phyloP scores from a whole-genome alignment of 2,113 vertebrate species.

The Sorex fumeus region DNA sequence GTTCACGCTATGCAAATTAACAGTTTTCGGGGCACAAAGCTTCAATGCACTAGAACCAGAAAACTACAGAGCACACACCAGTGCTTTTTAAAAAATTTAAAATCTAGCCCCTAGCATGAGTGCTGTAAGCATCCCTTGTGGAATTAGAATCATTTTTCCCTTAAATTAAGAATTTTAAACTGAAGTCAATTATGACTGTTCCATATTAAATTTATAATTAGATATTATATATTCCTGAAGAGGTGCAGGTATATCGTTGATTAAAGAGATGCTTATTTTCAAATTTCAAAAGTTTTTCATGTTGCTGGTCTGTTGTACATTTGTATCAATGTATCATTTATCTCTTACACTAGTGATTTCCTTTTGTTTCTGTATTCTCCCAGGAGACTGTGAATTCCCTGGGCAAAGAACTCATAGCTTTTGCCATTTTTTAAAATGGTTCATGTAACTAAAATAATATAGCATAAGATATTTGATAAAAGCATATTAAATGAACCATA shows the following conservation, averaged over 20 bases:
- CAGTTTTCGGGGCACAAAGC: too few relatives aligned
- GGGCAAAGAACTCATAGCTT: not conserved
- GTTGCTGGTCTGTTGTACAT: not conserved
- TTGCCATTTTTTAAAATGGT: not conserved
- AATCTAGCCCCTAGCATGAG: not conserved
- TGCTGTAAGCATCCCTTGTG: not conserved
- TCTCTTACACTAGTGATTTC: not conserved
- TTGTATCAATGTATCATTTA: not conserved
- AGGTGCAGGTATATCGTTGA: not conserved
- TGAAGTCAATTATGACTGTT: not conserved
- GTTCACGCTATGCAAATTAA: not conserved
- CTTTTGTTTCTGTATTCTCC: not conserved
- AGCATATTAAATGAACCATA: not conserved
- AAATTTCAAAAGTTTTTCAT: not conserved
- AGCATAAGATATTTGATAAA: not conserved
- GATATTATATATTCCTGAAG: not conserved
- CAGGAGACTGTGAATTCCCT: not conserved
- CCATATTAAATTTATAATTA: not conserved
- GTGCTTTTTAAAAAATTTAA: not conserved
- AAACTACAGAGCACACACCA: too few relatives aligned
- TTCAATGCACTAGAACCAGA: not conserved
- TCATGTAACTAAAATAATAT: not conserved
- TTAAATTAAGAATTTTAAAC: not conserved
- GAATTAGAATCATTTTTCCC: not conserved
- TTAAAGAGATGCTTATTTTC: too few relatives aligned